Conservation (phyloP, 2,888 invertebrate species). For the Entomobrya proxima region DNA sequence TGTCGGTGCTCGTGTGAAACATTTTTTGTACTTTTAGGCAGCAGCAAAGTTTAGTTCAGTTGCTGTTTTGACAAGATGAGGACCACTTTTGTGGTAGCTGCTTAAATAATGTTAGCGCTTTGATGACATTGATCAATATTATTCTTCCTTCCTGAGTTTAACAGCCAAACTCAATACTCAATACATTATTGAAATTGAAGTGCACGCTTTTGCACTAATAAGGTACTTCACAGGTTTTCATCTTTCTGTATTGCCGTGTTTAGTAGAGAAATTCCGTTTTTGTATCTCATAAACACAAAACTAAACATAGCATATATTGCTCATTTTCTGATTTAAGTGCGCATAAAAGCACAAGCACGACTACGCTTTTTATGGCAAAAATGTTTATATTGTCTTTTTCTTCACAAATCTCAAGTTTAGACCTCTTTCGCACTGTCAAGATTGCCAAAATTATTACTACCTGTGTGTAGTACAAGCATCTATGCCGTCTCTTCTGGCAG, state of each 20-base stretch:
- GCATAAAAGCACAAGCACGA: constrained; percentile 30
- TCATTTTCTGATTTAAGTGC: constrained; percentile 12
- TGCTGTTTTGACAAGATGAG: background rate
- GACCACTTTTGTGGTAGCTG: background rate
- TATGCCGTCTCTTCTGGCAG: too few relatives aligned
- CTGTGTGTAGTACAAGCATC: background rate
- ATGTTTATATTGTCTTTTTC: constrained; percentile 19
- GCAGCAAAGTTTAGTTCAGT: background rate
- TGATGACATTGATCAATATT: background rate
- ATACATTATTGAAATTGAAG: constrained; percentile 1
- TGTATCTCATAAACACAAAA: background rate
- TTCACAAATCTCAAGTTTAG: constrained; percentile 48
- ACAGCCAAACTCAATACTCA: background rate
- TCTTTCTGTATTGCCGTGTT: background rate
- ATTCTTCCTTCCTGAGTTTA: constrained; percentile 12
- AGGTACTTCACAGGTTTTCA: background rate
- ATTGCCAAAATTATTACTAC: constrained; percentile 56
- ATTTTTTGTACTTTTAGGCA: background rate
- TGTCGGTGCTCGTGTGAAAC: background rate
- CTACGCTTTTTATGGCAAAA: constrained; percentile 18
- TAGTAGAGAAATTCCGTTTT: constrained; percentile 17
- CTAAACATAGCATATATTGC: background rate
- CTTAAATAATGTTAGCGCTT: too few relatives aligned
- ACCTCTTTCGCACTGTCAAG: constrained; percentile 39
- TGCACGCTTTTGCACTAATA: background rate